These are phyloP conservation scores for Castor canadensis DNA, from an alignment of 2,113 vertebrate species.

Conservation along the genomic window DNA sequence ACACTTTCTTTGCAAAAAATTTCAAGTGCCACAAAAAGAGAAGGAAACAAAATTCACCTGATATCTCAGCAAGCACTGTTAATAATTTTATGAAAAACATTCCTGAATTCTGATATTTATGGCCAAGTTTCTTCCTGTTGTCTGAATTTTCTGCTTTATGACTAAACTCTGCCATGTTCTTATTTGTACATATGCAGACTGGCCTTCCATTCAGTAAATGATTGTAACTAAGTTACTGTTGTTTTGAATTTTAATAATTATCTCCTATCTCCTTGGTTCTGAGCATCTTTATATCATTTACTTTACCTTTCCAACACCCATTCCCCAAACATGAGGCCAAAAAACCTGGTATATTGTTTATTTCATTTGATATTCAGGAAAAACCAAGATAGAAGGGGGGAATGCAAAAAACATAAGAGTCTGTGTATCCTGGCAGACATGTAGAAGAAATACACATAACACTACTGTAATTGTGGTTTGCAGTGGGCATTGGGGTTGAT, in stretches of 20 bases:
- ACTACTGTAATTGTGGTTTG: not conserved
- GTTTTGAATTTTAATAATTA: slow-evolving; percentile 27
- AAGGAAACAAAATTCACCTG: not conserved
- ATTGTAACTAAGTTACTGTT: not conserved
- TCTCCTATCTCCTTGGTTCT: not conserved
- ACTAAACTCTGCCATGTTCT: not conserved
- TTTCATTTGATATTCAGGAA: not conserved
- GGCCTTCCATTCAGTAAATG: not conserved
- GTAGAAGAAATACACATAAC: not conserved
- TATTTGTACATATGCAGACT: not conserved
- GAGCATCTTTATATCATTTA: not conserved
- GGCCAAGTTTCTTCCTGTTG: not conserved
- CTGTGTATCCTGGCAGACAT: not conserved
- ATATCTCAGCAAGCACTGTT: not conserved
- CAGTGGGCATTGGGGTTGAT: not conserved
- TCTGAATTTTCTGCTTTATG: slow-evolving; percentile 38
- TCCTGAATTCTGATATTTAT: slow-evolving; percentile 15
- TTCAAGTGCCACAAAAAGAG: not conserved
- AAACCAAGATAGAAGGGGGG: not conserved
- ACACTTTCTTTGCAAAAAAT: not conserved
- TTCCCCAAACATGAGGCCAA: not conserved
- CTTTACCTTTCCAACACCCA: not conserved
- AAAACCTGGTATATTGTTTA: not conserved
- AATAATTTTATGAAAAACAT: slow-evolving; percentile 32
- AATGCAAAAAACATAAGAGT: too few species aligned